Evolutionary conservation across 2,113 vertebrate genomes (phyloP), one percentile per base, ranked within the genome.

Genomic region (Rhombomys opimus): DNA sequence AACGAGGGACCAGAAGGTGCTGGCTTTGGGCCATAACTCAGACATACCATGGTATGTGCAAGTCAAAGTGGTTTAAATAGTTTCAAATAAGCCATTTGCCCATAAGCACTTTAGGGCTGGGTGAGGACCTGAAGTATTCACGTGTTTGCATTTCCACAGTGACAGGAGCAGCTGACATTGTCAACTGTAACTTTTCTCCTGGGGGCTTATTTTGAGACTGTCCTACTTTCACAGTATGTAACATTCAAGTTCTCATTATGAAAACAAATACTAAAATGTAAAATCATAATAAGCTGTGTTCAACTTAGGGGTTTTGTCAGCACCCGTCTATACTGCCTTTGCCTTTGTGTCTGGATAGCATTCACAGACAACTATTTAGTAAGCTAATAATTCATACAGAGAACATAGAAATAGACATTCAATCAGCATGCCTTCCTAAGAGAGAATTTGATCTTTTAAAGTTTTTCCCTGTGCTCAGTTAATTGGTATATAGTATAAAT

Each of bases 71-170:
- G 35, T 88, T 98, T 87, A 94, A 93, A 94, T 85, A 41, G 54
- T 95, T 97, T 96, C 75, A 93, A 97, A 90, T 93, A 92, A 93
- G 63, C 52, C 87, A 72, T 91, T 96, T 82, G 35, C 63, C 81
- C 67, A 59, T 82, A 89, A 86, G 95, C 86, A 76, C 57, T 87
- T 80, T 89, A 68, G 61, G 90, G 67, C 73, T 95, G 30, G 87
- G 22, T 86, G 72, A 94, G n/a, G 82, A 46, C 50, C 88, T 90
- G 78, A 91, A 82, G 91, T 94, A 92, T 75, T 88, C 88, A 78
- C 23, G 95, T 72, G 86, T 92, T 91, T 88, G 61, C 73, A 86
- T 96, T 96, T 97, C 75, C 20, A 57, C 67, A 84, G 81, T 92
- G 93, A 95, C 72, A 54, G 88, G 67, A 93, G 15, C 92, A 92